Evolutionary conservation across 2,113 vertebrate species (phyloP), one percentile per base, ranked within the genome.

Genomic region (Leptobrachium leishanense): DNA sequence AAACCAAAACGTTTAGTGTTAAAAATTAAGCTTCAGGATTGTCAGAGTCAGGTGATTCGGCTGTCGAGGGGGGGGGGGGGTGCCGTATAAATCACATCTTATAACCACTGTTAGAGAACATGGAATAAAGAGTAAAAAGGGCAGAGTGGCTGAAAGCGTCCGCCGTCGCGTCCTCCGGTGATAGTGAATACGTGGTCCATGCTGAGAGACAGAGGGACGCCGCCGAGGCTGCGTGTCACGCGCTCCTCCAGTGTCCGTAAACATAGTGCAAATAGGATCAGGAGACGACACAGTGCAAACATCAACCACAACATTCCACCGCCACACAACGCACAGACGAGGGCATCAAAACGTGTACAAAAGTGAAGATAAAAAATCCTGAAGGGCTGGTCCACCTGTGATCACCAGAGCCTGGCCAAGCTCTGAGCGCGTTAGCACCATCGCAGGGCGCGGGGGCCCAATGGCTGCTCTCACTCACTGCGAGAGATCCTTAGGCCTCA

Each of bases 401-500:
- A 64, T 1, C n/a, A 39, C 3, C 62, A 20, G n/a, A 2, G 55
- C 55, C 10, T 8, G 4, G 13, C 55, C 55, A 57, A 11, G 2
- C 55, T 15, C 3, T 31, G 5, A 40, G 20, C 7, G 40, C 39
- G 40, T 41, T 72, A 72, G 69, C 69, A 72, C 69, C 44, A 71
- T 15, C 2, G 8, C 10, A 0, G 40, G 69, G 68, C 43, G 39
- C 2, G 15, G 39, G 10, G 1, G 2, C 2, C 54, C 15, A 8
- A 1, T 13, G 42, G 15, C 11, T 44, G 20, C 3, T 6, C 13
- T 1, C n/a, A n/a, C n/a, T n/a, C n/a, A n/a, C n/a, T n/a, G n/a
- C n/a, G n/a, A n/a, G n/a, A n/a, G 1, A n/a, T 5, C 62, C 1
- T 82, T 74, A 71, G 82, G 82, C 83, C 74, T 86, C 85, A 0